Evolutionary conservation across 2,888 invertebrate species (phyloP).

Genomic region (Troilus luridus): DNA sequence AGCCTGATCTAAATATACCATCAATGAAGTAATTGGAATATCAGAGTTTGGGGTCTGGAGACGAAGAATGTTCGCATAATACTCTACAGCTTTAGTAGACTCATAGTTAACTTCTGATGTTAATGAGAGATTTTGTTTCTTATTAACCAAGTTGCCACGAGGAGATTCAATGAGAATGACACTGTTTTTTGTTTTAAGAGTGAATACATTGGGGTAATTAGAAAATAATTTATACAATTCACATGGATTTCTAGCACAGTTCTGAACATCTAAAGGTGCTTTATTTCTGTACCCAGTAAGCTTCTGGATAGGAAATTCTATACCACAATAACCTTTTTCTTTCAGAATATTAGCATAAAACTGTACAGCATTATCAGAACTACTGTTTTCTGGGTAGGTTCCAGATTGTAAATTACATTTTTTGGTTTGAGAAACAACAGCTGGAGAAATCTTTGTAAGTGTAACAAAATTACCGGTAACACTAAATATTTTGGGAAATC

Average conservation of each 20-base stretch:
- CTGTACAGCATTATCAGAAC: background rate
- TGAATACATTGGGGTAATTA: background rate
- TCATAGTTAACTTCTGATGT: background rate
- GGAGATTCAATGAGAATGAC: background rate
- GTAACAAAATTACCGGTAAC: background rate
- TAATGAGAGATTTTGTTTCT: background rate
- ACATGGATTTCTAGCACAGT: background rate
- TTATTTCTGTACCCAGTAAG: background rate
- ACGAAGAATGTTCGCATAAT: background rate
- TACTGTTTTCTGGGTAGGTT: background rate
- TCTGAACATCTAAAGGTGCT: background rate
- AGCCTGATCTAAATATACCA: background rate
- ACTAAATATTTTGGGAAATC: background rate
- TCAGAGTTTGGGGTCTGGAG: background rate
- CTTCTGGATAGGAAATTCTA: background rate
- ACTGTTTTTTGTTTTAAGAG: background rate
- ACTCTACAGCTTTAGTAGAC: background rate
- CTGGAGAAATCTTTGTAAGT: background rate
- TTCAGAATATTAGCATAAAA: constrained; percentile 7
- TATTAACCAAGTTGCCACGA: background rate
- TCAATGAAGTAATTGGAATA: background rate
- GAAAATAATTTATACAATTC: background rate
- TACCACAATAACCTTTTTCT: background rate
- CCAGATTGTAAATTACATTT: background rate
- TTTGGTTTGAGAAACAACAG: background rate